Evolutionary conservation across 1,140 invertebrate species (phyloP).

Genomic region (Calliopsis andreniformis): DNA sequence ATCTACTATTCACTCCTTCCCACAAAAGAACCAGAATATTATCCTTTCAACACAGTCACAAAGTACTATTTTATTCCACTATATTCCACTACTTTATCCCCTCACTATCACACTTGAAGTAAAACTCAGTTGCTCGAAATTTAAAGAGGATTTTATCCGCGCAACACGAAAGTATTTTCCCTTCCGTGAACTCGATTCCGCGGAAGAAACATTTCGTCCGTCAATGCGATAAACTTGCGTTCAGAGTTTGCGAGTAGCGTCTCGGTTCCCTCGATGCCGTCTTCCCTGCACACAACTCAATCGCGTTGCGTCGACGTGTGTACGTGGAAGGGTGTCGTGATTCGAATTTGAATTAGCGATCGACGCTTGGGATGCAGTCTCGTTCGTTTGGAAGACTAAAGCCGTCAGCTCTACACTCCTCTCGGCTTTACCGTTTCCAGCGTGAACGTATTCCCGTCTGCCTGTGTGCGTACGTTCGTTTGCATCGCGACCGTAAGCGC

Average conservation of each 20-base stretch:
- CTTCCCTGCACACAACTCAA: conserved; percentile 17
- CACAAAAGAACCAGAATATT: no score
- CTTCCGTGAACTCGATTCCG: background rate
- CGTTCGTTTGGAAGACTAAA: conserved; percentile 32
- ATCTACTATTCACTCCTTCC: no score
- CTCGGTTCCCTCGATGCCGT: background rate
- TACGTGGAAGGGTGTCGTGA: conserved; percentile 25
- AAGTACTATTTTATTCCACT: no score
- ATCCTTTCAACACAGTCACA: no score
- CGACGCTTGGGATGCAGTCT: conserved; percentile 34
- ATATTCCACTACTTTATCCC: no score
- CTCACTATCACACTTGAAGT: no score
- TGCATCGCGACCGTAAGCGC: conserved; percentile 23
- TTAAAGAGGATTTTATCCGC: background rate
- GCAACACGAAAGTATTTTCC: no score
- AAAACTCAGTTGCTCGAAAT: background rate
- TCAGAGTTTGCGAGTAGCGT: background rate
- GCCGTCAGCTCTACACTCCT: background rate
- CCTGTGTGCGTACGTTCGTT: conserved; percentile 8
- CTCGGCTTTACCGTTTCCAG: conserved; percentile 27
- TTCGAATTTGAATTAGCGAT: conserved; percentile 60
- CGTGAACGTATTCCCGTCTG: background rate
- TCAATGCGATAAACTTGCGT: background rate
- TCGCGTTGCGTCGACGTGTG: conserved; percentile 33
- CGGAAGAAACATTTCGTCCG: background rate